Evolutionary conservation across 2,797 vertebrate genomes (phyloP).

Genomic region (Nasua narica): DNA sequence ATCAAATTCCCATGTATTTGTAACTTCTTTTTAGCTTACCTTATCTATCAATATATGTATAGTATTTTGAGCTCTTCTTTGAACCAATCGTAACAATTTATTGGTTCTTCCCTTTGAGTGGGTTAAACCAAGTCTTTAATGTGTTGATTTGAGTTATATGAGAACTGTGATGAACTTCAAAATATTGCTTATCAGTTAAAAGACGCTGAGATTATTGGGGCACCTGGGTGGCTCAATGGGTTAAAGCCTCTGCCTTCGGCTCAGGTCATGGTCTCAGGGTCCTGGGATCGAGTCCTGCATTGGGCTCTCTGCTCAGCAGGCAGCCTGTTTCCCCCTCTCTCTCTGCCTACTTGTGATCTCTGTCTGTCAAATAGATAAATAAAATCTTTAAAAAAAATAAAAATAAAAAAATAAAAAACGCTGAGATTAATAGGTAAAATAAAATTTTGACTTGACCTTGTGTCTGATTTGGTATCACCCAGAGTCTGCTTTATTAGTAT

Average conservation of each 20-base stretch:
- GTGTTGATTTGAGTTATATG: not conserved
- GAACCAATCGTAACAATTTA: not conserved
- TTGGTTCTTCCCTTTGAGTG: not conserved
- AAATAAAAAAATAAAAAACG: no score
- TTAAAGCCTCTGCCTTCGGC: no score
- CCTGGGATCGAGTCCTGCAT: no score
- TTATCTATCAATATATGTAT: not conserved
- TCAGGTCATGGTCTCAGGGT: no score
- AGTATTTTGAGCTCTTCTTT: not conserved
- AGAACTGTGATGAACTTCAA: not conserved
- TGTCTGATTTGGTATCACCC: not conserved
- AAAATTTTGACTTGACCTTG: not conserved
- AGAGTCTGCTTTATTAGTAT: not conserved
- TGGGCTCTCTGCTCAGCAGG: no score
- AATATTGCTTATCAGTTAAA: not conserved
- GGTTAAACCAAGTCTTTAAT: not conserved
- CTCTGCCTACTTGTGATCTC: no score
- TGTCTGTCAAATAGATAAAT: no score
- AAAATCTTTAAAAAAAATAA: no score
- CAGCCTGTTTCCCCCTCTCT: no score
- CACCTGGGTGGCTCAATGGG: no score
- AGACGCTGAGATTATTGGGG: not conserved
- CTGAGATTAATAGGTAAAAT: not conserved
- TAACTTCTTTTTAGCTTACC: not conserved
- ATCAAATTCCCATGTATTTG: not conserved